Base-by-base conservation (phyloP, 2,888 invertebrate genomes). In the Caenorhabditis sp. region DNA sequence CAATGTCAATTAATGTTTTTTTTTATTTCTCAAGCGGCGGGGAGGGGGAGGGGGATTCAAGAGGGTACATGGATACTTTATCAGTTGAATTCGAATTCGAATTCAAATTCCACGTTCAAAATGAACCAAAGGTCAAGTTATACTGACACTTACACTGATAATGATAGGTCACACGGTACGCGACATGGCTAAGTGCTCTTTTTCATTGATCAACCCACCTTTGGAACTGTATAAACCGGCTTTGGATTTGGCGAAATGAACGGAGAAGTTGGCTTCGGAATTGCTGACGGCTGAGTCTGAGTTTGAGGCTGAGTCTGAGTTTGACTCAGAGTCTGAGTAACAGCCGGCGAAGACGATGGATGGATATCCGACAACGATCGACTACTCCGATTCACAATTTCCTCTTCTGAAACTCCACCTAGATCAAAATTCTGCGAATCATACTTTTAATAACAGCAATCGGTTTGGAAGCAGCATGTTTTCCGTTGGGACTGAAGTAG, bases 321-420 rank as follows among this genome's bases (percentile, higher is more conserved):
- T n/a, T n/a, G n/a, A n/a, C n/a, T n/a, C n/a, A n/a, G n/a, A n/a
- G n/a, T n/a, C n/a, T 78, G 77, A n/a, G 56, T 50, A 5, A 58
- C 64, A 1, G 60, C n/a, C 15, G 78, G 64, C 2, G 69, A 35
- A 5, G 81, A 71, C 9, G 72, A 56, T 20, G 80, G 80, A 40
- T 81, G 81, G 53, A 81, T 77, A 51, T 81, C 81, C 5, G 81
- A 81, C 0, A 81, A 47, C 2, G 76, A 76, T 2, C 81, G 69
- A 35, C 70, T 77, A 37, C 65, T 81, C 35, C 81, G 65, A 50
- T 81, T 81, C 8, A 81, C 67, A 24, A 81, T 47, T 55, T 81
- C 76, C 18, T 81, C 81, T 50, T 81, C 81, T 81, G 51, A 65
- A 69, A 77, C 20, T 32, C 35, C n/a, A n/a, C n/a, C n/a, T n/a